Conservation (phyloP, 1,140 invertebrate species). For the Anthonomus grandis region DNA sequence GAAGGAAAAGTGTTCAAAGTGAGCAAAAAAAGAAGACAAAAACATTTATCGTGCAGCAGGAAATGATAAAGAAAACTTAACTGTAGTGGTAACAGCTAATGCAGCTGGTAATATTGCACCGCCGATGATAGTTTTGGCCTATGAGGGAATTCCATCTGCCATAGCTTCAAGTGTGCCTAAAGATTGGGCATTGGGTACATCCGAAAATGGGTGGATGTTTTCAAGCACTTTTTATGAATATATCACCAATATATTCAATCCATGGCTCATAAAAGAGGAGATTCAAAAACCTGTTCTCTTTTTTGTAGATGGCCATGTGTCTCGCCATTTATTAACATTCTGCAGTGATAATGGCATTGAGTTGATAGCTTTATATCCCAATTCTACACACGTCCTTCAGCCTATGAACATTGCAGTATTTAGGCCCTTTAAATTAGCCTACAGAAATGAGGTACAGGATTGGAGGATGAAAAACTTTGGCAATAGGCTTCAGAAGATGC, state of each 20-base stretch:
- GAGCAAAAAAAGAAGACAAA: no score
- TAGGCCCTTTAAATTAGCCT: constrained; percentile 17
- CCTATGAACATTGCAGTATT: constrained; percentile 22
- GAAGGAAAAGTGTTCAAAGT: no score
- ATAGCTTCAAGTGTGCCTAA: constrained; percentile 38
- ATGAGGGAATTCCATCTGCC: constrained; percentile 29
- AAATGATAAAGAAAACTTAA: constrained; percentile 32
- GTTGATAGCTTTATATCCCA: constrained; percentile 5
- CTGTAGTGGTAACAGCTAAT: constrained; percentile 24
- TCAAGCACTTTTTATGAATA: constrained; percentile 49
- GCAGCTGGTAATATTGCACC: constrained; percentile 35
- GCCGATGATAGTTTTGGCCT: constrained; percentile 40
- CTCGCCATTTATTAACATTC: constrained; percentile 6
- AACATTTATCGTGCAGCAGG: no score
- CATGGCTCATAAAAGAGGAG: constrained; percentile 31
- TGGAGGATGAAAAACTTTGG: no score
- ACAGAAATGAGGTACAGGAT: no score
- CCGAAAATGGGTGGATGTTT: constrained; percentile 49
- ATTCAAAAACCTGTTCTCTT: constrained; percentile 17
- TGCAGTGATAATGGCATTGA: constrained; percentile 14
- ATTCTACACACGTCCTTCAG: constrained; percentile 27
- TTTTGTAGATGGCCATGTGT: constrained; percentile 23
- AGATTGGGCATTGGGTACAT: constrained; percentile 43
- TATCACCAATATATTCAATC: constrained; percentile 44
- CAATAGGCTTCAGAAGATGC: no score